phyloP scores from a whole-genome alignment of 37 sponge, comb jelly and placozoan species.

The Spongilla lacustris region DNA sequence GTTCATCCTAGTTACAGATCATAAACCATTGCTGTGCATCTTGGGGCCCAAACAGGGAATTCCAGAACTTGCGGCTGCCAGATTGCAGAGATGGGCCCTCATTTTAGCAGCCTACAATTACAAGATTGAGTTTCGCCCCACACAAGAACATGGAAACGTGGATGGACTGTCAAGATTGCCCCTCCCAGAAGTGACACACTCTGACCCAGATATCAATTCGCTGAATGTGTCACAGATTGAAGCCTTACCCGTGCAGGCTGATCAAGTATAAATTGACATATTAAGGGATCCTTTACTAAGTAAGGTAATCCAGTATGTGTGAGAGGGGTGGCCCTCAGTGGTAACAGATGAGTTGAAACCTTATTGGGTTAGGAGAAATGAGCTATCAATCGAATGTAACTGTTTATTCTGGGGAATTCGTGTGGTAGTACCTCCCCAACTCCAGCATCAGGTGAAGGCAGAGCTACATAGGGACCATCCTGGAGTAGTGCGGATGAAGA shows the following conservation, averaged over 20 bases:
- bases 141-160: slow-evolving; percentile 56
- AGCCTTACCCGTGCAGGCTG: background rate
- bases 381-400: slow-evolving; percentile 28
- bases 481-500: slow-evolving; percentile 56
- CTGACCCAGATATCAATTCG: slow-evolving; percentile 14
- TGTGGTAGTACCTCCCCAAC: slow-evolving; percentile 27
- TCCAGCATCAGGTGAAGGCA: background rate
- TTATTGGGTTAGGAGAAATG: slow-evolving; percentile 11
- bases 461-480: slow-evolving; percentile 50
- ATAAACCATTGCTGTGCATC: slow-evolving; percentile 38
- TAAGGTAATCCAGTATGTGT: slow-evolving; percentile 33
- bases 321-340: slow-evolving; percentile 33
- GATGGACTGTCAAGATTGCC: slow-evolving; percentile 72
- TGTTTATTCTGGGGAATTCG: slow-evolving; percentile 54
- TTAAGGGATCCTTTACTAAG: slow-evolving; percentile 46
- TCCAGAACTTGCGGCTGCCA: slow-evolving; percentile 46
- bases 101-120: slow-evolving; percentile 49
- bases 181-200: slow-evolving; percentile 3
- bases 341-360: slow-evolving; percentile 6
- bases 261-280: slow-evolving; percentile 9
- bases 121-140: slow-evolving; percentile 57
- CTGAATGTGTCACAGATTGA: slow-evolving; percentile 34
- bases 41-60: slow-evolving; percentile 35
- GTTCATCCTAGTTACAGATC: slow-evolving; percentile 45
- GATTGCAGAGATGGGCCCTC: slow-evolving; percentile 48